Conservation (phyloP, 2,888 invertebrate species). For the Agrochola lota region DNA sequence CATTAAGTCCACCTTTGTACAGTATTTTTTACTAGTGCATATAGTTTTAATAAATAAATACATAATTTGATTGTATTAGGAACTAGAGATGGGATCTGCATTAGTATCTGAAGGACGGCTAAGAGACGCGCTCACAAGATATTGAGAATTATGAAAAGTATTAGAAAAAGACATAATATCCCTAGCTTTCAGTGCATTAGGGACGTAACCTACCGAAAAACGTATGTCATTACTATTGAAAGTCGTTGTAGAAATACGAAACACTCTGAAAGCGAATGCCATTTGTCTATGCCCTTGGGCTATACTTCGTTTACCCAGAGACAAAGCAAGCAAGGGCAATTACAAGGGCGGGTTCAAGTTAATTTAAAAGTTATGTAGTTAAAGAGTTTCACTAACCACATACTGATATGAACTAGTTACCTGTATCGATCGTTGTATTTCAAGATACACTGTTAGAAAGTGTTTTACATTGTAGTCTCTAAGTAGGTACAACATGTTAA, state of each 20-base stretch:
- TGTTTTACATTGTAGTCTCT: not conserved
- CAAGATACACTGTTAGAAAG: not conserved
- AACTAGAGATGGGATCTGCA: not conserved
- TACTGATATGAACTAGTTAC: not conserved
- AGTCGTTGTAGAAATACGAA: not conserved
- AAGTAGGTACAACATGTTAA: not conserved
- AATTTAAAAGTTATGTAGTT: not conserved
- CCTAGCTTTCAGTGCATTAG: too few relatives aligned
- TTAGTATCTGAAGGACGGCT: not conserved
- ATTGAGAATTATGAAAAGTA: not conserved
- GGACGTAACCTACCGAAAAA: not conserved
- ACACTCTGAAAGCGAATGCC: not conserved
- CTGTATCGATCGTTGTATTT: not conserved
- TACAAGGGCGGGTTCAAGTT: not conserved
- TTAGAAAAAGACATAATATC: not conserved
- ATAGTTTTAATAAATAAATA: too few relatives aligned
- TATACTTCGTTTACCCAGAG: not conserved
- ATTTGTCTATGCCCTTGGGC: not conserved
- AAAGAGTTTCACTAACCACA: not conserved
- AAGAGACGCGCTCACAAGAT: not conserved
- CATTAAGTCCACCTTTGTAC: too few relatives aligned
- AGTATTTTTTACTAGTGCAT: too few relatives aligned
- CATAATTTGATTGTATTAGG: not conserved
- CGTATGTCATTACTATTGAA: not conserved
- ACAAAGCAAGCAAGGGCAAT: too few relatives aligned